A percentile compares a stretch with the other conserved stretches of the same genome.
phyloP scores from a whole-genome alignment of 2,113 vertebrate species.

The Poecile atricapillus region DNA sequence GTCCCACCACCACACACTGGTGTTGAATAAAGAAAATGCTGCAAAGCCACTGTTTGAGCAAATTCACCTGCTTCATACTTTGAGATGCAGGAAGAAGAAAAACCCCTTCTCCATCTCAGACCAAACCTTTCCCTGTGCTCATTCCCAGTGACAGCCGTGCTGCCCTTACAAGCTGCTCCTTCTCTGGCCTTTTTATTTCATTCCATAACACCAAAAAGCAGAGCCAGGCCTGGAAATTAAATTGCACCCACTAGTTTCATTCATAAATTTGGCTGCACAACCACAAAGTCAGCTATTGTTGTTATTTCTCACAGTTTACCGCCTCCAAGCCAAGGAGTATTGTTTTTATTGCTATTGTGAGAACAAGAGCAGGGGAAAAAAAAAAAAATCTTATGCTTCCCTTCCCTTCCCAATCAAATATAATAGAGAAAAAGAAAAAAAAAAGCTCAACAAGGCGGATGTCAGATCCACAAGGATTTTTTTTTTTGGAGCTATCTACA shows the following conservation, averaged over 20 bases:
- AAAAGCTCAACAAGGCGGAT: background rate
- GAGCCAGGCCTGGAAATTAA: background rate
- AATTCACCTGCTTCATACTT: background rate
- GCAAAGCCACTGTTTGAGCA: background rate
- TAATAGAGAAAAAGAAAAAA: background rate
- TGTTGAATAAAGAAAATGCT: background rate
- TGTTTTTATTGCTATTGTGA: conserved; percentile 65
- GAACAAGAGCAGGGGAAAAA: background rate
- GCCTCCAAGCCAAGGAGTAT: background rate
- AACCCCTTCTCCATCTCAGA: background rate
- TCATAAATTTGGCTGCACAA: conserved; percentile 32
- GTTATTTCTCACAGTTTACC: conserved; percentile 40
- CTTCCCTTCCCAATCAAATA: conserved; percentile 32
- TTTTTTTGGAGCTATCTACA: background rate
- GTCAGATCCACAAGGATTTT: conserved; percentile 14
- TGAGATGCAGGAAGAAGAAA: background rate
- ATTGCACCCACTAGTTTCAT: background rate
- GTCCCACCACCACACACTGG: rapidly evolving
- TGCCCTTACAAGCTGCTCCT: background rate
- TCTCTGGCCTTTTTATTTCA: background rate
- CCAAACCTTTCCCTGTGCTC: background rate
- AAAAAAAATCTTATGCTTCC: background rate
- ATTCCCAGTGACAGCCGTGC: too few species aligned
- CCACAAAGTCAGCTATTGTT: background rate
- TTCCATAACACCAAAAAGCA: background rate